Evolutionary conservation across 2,797 vertebrate genomes (phyloP).

Genomic region (Galago senegalensis): DNA sequence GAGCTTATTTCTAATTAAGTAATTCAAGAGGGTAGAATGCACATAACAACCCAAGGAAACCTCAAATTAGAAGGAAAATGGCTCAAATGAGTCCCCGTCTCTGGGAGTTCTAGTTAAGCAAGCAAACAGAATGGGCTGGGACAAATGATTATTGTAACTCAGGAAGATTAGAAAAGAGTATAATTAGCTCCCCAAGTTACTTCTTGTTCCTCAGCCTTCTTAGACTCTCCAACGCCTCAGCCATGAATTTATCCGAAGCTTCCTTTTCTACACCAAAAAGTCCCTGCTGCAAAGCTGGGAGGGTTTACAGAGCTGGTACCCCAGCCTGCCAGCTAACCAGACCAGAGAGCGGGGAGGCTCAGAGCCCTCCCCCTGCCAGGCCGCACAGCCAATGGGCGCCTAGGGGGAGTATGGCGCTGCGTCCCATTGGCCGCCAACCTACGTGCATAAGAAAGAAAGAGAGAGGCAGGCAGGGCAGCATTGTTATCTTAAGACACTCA

Average conservation of each 20-base stretch:
- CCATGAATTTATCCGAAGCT: background rate
- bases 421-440: constrained; percentile 83
- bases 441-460: constrained; percentile 80
- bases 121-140: constrained; percentile 73
- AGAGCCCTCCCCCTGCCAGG: constrained; percentile 63
- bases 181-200: constrained; percentile 47
- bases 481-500: constrained; percentile 81
- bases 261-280: constrained; percentile 30
- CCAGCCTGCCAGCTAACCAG: constrained; percentile 13
- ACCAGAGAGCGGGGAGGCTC: constrained; percentile 38
- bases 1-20: constrained; percentile 71
- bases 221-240: background rate
- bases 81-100: constrained; percentile 58
- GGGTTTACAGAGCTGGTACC: constrained; percentile 62
- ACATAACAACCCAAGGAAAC: constrained; percentile 56
- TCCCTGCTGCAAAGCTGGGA: constrained; percentile 65
- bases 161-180: constrained; percentile 61
- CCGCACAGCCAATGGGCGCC: constrained; percentile 79
- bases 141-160: constrained; percentile 60
- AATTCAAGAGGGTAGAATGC: constrained; percentile 59
- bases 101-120: constrained; percentile 68
- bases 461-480: constrained; percentile 77
- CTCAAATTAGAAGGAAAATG: constrained; percentile 45
- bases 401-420: background rate
- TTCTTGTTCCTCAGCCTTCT: constrained; percentile 6